Evolutionary conservation across 2,888 invertebrate genomes (phyloP).

Genomic region (Papilio elwesi): DNA sequence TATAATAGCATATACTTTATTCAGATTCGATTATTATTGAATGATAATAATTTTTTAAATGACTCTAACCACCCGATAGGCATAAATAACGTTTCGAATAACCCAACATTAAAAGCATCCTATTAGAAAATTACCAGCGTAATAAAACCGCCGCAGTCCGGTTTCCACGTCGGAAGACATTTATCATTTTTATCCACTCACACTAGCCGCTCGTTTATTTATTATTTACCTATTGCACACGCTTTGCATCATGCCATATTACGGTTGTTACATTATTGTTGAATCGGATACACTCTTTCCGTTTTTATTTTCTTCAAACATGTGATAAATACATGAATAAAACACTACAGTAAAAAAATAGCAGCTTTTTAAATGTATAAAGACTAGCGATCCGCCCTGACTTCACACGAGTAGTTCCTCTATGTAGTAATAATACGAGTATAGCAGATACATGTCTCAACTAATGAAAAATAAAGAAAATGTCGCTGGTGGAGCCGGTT

Average conservation of each 20-base stretch:
- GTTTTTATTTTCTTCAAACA: background rate
- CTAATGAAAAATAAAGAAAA: too few species aligned
- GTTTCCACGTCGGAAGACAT: slow-evolving; percentile 37
- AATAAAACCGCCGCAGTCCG: slow-evolving; percentile 29
- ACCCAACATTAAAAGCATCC: slow-evolving; percentile 22
- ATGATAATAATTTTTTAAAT: background rate
- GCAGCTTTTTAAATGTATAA: too few species aligned
- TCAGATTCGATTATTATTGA: background rate
- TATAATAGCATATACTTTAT: too few species aligned
- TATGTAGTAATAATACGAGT: too few species aligned
- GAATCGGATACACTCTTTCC: slow-evolving; percentile 3
- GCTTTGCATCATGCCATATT: slow-evolving; percentile 26
- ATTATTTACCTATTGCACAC: slow-evolving; percentile 38
- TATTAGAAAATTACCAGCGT: slow-evolving; percentile 28
- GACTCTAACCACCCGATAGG: background rate
- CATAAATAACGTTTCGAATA: slow-evolving; percentile 19
- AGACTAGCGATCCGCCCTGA: too few species aligned
- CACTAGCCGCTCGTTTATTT: slow-evolving; percentile 35
- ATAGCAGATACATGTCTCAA: too few species aligned
- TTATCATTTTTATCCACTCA: slow-evolving; percentile 40
- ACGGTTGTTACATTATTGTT: slow-evolving; percentile 27
- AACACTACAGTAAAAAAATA: too few species aligned
- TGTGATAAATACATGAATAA: background rate
- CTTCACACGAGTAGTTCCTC: too few species aligned
- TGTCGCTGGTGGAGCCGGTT: too few species aligned